phyloP scores from a whole-genome alignment of 2,113 vertebrate species.

The Dinomys branickii region DNA sequence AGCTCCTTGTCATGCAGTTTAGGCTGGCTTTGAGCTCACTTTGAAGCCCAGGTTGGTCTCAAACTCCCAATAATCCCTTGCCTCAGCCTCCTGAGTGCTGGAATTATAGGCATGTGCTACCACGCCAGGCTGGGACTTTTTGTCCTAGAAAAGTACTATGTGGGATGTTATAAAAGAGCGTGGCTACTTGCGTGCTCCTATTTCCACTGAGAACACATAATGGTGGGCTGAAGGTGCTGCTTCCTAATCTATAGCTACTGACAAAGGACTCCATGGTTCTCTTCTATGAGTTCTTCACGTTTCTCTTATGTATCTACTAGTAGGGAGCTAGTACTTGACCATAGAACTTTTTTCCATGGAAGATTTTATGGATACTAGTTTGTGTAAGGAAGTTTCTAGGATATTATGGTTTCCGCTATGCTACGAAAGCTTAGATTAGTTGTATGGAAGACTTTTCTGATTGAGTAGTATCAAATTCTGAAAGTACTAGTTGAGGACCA shows the following conservation, averaged over 20 bases:
- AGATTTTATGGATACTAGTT: conserved; percentile 11
- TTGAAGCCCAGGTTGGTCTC: too few relatives aligned
- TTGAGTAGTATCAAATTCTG: not conserved
- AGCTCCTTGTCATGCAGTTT: too few relatives aligned
- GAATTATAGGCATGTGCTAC: too few relatives aligned
- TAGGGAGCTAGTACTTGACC: conserved; percentile 8
- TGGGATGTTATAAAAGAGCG: not conserved
- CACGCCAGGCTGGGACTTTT: too few relatives aligned
- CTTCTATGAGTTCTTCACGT: not conserved
- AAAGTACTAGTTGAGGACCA: not conserved
- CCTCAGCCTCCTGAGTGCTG: too few relatives aligned
- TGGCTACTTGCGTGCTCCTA: not conserved
- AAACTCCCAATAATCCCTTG: too few relatives aligned
- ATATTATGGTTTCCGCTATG: conserved; percentile 43
- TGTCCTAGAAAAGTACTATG: conserved; percentile 45
- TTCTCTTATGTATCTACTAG: not conserved
- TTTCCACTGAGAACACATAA: not conserved
- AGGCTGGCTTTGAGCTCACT: too few relatives aligned
- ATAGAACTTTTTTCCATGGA: not conserved
- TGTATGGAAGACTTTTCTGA: conserved; percentile 30
- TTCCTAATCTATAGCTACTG: not conserved
- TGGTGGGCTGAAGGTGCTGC: not conserved
- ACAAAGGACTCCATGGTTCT: not conserved
- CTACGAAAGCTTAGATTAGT: not conserved
- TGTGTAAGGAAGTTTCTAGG: conserved; percentile 37